phyloP scores from a whole-genome alignment of 1,140 invertebrate species.

The Psilanteris sp. region DNA sequence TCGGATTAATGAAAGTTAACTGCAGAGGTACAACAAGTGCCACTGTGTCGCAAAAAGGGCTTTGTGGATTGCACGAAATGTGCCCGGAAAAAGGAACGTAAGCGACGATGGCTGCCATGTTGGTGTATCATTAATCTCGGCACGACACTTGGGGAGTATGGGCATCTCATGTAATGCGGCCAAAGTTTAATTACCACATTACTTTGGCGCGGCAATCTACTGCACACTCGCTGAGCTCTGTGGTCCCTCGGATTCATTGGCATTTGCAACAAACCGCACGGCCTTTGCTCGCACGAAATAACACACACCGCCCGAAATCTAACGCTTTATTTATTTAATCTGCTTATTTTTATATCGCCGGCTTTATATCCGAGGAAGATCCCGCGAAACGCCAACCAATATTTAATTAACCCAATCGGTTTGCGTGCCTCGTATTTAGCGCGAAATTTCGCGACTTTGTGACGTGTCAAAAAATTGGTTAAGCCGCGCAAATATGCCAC shows the following conservation, averaged over 20 bases:
- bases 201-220: conserved; percentile 67
- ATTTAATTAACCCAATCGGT: no score
- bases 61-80: conserved; percentile 13
- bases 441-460: no score
- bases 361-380: conserved; percentile 25
- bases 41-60: conserved; percentile 11
- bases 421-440: no score
- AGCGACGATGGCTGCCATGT: conserved; percentile 30
- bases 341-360: conserved; percentile 18
- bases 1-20: conserved; percentile 50
- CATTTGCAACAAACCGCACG: conserved; percentile 58
- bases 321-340: conserved; percentile 39
- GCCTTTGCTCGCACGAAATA: conserved; percentile 44
- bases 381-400: conserved; percentile 14
- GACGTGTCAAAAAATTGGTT: no score
- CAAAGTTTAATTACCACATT: conserved; percentile 79
- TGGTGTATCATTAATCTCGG: conserved; percentile 71
- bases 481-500: conserved; percentile 33
- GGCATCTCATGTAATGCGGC: conserved; percentile 70
- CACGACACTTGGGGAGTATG: conserved; percentile 60
- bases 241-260: conserved; percentile 60
- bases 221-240: conserved; percentile 54
- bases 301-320: conserved; percentile 31
- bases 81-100: conserved; percentile 24
- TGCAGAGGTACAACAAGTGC: conserved; percentile 38